Evolutionary conservation across 1,140 invertebrate genomes (phyloP).

Genomic region (Sarcophaga bullata): DNA sequence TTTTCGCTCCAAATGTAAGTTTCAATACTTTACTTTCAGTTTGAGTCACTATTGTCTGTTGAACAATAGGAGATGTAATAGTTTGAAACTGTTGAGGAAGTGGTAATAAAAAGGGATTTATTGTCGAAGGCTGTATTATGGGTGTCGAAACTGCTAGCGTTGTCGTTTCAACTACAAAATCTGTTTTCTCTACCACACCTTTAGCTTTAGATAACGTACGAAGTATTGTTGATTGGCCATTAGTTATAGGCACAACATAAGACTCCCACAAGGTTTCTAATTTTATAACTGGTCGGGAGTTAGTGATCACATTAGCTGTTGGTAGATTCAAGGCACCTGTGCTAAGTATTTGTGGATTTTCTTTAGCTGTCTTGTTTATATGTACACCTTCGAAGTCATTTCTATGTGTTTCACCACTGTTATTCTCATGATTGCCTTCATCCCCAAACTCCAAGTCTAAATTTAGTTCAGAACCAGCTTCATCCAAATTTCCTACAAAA

Average conservation of each 20-base stretch:
- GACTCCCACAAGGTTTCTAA: constrained; percentile 84
- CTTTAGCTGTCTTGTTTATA: constrained; percentile 53
- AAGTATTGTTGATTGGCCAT: constrained; percentile 77
- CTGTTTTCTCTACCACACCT: constrained; percentile 79
- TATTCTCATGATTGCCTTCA: constrained; percentile 76
- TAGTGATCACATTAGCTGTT: constrained; percentile 71
- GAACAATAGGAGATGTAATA: constrained; percentile 82
- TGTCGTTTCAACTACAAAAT: constrained; percentile 79
- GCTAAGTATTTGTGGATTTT: constrained; percentile 69
- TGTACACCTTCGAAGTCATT: neutral
- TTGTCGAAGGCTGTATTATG: constrained; percentile 66
- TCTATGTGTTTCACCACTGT: constrained; percentile 67
- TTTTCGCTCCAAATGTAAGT: constrained; percentile 88
- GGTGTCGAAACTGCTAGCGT: constrained; percentile 71
- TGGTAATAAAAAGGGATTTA: constrained; percentile 68
- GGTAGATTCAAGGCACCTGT: constrained; percentile 31
- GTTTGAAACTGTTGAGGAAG: constrained; percentile 78
- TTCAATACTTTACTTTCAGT: constrained; percentile 86
- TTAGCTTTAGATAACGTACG: constrained; percentile 81
- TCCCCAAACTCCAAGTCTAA: constrained; percentile 86
- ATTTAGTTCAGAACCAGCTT: constrained; percentile 87
- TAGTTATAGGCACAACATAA: constrained; percentile 80
- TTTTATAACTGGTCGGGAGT: constrained; percentile 78
- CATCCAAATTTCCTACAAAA: constrained; percentile 85
- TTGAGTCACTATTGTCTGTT: constrained; percentile 81